Percentiles rank a stretch among this genome's conserved stretches.
phyloP scores from a whole-genome alignment of 2,113 vertebrate genomes.

The Osmerus eperlanus region DNA sequence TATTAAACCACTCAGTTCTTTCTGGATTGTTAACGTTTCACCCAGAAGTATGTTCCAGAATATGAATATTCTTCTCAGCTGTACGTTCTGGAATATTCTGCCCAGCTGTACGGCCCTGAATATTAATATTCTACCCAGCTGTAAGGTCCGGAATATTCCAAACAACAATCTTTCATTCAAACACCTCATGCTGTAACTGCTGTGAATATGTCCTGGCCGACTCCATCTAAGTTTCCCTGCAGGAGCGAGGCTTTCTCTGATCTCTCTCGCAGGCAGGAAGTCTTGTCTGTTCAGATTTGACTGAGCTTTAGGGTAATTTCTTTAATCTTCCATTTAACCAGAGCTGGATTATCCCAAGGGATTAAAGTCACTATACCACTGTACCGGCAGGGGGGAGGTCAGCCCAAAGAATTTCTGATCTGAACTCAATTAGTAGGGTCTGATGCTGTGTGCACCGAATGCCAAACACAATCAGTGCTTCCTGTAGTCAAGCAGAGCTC shows the following conservation, averaged over 20 bases:
- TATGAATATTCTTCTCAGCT: too few relatives aligned
- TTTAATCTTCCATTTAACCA: conserved; percentile 9
- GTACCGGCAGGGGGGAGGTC: not conserved
- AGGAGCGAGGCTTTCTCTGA: too few relatives aligned
- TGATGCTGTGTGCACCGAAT: not conserved
- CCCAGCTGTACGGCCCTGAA: too few relatives aligned
- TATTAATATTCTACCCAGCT: too few relatives aligned
- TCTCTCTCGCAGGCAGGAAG: not conserved
- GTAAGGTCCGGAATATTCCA: too few relatives aligned
- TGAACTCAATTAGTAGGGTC: conserved; percentile 6
- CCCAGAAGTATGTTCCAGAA: not conserved
- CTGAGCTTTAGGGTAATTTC: conserved; percentile 3
- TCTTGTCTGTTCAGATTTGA: not conserved
- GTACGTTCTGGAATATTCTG: too few relatives aligned
- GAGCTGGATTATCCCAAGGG: conserved; percentile 6
- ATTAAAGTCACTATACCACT: not conserved
- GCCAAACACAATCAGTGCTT: not conserved
- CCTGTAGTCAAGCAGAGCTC: not conserved
- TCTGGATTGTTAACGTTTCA: not conserved
- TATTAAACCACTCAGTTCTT: conserved; percentile 4
- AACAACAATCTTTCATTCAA: too few relatives aligned
- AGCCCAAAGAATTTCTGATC: not conserved
- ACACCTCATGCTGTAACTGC: too few relatives aligned
- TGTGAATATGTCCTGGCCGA: too few relatives aligned
- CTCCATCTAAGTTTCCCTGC: too few relatives aligned